phyloP scores from a whole-genome alignment of 2,888 invertebrate genomes.

The Oscheius sp. region DNA sequence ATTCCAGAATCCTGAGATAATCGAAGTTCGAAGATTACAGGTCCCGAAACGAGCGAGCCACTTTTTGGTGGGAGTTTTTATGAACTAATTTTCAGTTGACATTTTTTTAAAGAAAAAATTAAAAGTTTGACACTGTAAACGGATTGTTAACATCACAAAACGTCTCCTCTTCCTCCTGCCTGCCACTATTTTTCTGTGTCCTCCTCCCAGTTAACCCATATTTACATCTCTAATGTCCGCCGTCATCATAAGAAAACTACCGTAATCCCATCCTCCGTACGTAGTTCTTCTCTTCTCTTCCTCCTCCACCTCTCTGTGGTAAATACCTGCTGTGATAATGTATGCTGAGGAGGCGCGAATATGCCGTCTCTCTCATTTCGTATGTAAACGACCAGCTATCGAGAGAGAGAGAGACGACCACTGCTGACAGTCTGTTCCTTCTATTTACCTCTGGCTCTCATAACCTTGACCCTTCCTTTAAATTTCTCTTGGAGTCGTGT shows the following conservation, averaged over 20 bases:
- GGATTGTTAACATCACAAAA: no score
- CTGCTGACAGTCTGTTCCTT: conserved; percentile 26
- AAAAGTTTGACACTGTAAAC: no score
- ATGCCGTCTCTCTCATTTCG: conserved; percentile 37
- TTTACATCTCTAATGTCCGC: neutral
- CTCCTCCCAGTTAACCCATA: no score
- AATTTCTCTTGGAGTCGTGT: neutral
- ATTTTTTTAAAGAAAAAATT: no score
- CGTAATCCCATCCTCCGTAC: conserved; percentile 14
- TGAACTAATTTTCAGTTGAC: no score
- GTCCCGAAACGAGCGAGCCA: no score
- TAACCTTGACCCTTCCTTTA: neutral
- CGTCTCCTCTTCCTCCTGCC: neutral
- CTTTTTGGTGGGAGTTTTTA: no score
- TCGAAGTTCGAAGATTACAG: no score
- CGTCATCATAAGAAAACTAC: conserved; percentile 9
- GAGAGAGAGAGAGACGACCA: conserved; percentile 17
- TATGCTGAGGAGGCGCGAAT: conserved; percentile 38
- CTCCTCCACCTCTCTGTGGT: conserved; percentile 7
- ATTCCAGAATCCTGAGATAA: no score
- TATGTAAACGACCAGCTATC: conserved; percentile 37
- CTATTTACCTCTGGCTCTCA: neutral
- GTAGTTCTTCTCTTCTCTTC: neutral
- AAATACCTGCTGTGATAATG: conserved; percentile 42
- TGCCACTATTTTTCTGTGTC: no score